phyloP scores from a whole-genome alignment of 2,113 vertebrate species.

The Circaetus cinerascens region DNA sequence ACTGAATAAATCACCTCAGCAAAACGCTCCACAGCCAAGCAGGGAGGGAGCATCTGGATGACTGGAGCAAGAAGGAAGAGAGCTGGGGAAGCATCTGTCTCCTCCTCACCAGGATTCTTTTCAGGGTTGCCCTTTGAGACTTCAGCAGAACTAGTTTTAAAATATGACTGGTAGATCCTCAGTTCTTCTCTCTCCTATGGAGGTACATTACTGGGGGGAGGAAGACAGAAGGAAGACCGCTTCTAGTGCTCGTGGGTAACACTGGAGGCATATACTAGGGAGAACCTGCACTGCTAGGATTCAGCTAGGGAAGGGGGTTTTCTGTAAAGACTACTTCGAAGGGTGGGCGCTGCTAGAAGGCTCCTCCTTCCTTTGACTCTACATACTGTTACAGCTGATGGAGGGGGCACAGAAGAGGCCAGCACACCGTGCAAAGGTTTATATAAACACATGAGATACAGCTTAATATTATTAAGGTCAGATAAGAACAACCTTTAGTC shows the following conservation, averaged over 20 bases:
- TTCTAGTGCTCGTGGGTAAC: neutral
- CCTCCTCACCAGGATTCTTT: neutral
- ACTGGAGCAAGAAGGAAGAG: neutral
- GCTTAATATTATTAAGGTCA: neutral
- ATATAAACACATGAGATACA: neutral
- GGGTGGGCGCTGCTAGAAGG: neutral
- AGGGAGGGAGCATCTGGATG: neutral
- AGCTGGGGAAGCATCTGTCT: neutral
- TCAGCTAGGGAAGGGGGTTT: neutral
- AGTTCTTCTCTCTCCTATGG: neutral
- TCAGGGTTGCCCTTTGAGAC: neutral
- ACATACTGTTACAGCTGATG: neutral
- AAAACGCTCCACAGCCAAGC: neutral
- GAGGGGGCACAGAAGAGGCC: neutral
- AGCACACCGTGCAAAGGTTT: accelerated
- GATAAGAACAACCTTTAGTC: neutral
- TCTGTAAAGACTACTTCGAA: neutral
- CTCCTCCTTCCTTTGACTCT: neutral
- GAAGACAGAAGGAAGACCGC: neutral
- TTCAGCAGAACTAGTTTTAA: neutral
- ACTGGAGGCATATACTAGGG: neutral
- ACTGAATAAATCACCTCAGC: neutral
- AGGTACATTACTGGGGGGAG: neutral
- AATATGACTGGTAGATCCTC: neutral
- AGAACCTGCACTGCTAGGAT: neutral